A percentile compares a stretch with the other conserved stretches of the same genome.
These are phyloP conservation scores for Drymonia ruficornis DNA, from an alignment of 2,888 invertebrate genomes.

Conservation along the genomic window DNA sequence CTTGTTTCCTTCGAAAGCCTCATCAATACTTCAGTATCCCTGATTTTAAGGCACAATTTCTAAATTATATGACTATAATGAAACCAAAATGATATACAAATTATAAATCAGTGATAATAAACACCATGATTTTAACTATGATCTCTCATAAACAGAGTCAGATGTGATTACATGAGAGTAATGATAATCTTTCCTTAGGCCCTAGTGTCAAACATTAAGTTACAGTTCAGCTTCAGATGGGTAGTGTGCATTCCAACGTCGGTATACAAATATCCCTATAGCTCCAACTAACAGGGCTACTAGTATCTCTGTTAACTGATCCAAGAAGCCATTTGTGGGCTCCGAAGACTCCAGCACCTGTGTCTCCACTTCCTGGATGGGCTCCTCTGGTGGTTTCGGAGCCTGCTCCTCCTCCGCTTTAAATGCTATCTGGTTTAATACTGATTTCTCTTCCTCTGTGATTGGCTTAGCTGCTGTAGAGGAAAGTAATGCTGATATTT, in stretches of 20 bases:
- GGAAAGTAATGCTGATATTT: slow-evolving; percentile 67
- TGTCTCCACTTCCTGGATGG: slow-evolving; percentile 58
- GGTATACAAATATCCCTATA: slow-evolving; percentile 74
- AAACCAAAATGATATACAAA: slow-evolving; percentile 14
- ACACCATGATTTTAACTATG: slow-evolving; percentile 20
- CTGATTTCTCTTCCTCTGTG: slow-evolving; percentile 78
- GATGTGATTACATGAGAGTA: slow-evolving; percentile 10
- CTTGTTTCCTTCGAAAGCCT: background rate
- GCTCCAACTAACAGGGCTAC: slow-evolving; percentile 74
- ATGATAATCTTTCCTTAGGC: slow-evolving; percentile 33
- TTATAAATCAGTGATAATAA: slow-evolving; percentile 15
- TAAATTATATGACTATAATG: slow-evolving; percentile 24
- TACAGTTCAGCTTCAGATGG: slow-evolving; percentile 64
- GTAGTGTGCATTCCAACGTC: slow-evolving; percentile 69
- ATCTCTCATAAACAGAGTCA: slow-evolving; percentile 25
- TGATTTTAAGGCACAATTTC: slow-evolving; percentile 43
- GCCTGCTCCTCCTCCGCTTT: slow-evolving; percentile 78
- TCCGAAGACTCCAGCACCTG: slow-evolving; percentile 70
- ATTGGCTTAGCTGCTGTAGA: slow-evolving; percentile 77
- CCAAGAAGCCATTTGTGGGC: slow-evolving; percentile 66
- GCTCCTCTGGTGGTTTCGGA: slow-evolving; percentile 61
- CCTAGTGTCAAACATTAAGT: slow-evolving; percentile 34
- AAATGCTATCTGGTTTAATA: slow-evolving; percentile 78
- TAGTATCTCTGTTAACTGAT: slow-evolving; percentile 73
- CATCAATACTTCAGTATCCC: slow-evolving; percentile 25